Base-by-base conservation (phyloP, 2,888 invertebrate genomes). In the Orchesella flavescens region DNA sequence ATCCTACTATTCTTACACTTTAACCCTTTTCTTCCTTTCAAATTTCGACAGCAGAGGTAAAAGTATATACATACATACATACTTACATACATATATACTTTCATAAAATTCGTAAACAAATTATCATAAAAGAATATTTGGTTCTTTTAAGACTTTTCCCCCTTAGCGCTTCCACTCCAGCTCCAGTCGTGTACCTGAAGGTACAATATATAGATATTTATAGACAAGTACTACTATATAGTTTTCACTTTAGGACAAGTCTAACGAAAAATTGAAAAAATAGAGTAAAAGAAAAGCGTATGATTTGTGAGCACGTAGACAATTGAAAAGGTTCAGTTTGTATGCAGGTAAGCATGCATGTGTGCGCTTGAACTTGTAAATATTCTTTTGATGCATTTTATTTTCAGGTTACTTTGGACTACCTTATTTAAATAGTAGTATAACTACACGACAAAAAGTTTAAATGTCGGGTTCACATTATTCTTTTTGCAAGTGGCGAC, bases 341-440 rank as follows among this genome's bases (percentile, higher is more conserved):
- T 74, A 53, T 65, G 74, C 65, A 74, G 17, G 53, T n/a, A 59
- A 34, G 43, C 57, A 72, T 55, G 53, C 12, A 19, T 17, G 43
- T 59, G 23, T 66, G 68, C 7, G 24, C 24, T 61, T 24, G 46
- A n/a, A 73, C 24, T 34, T 24, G n/a, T 34, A 34, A 34, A 34
- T 34, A 34, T 34, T 34, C 34, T 7, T 34, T 34, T 34, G 34
- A 34, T 34, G 34, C 34, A 19, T 73, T 74, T 46, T 63, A 7
- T 74, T 49, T 44, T 44, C 44, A 44, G n/a, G n/a, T n/a, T n/a
- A n/a, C n/a, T n/a, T n/a, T n/a, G n/a, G n/a, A n/a, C n/a, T n/a
- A n/a, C n/a, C n/a, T n/a, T n/a, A n/a, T n/a, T n/a, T n/a, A n/a
- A n/a, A 9, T 44, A 65, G 23, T 17, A 44, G 3, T 7, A 10